Conservation (phyloP, 64 coral and sea anemone species). For the Montipora capricornis region DNA sequence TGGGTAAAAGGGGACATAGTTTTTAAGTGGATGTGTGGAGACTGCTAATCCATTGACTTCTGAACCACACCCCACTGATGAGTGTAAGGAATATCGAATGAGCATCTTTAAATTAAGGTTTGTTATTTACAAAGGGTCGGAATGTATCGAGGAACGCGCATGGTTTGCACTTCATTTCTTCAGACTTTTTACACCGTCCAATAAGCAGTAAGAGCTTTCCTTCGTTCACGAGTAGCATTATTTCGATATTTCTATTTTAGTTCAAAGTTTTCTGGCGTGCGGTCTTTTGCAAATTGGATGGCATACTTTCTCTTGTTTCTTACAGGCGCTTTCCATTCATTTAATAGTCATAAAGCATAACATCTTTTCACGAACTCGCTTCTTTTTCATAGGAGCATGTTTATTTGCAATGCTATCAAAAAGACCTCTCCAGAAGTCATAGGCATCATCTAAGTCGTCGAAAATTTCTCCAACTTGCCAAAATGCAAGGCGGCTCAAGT, state of each 20-base stretch:
- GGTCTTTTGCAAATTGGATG: slow-evolving; percentile 26
- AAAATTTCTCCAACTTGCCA: slow-evolving; percentile 63
- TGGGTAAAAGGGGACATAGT: no score
- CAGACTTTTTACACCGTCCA: no score
- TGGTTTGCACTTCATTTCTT: background rate
- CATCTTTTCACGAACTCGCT: slow-evolving; percentile 16
- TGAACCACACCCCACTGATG: no score
- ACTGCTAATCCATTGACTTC: no score
- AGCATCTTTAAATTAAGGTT: background rate
- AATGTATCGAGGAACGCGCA: background rate
- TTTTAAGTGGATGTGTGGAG: no score
- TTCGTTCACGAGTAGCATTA: slow-evolving; percentile 16
- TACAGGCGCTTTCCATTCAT: background rate
- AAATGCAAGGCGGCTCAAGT: background rate
- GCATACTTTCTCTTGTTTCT: slow-evolving; percentile 20
- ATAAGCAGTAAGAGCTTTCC: background rate
- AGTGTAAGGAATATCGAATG: slow-evolving; percentile 6
- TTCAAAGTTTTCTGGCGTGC: slow-evolving; percentile 31
- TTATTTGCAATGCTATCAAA: slow-evolving; percentile 39
- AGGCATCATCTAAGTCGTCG: slow-evolving; percentile 9
- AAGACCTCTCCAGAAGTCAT: background rate
- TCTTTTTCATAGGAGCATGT: slow-evolving; percentile 46
- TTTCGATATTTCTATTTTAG: slow-evolving; percentile 24
- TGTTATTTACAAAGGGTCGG: background rate
- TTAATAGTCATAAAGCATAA: background rate